Percentiles rank a stretch among this genome's conserved stretches.
These are phyloP conservation scores for Apostichopus californicus DNA, from an alignment of 35 echinoderm and acorn worm genomes.

Conservation along the genomic window DNA sequence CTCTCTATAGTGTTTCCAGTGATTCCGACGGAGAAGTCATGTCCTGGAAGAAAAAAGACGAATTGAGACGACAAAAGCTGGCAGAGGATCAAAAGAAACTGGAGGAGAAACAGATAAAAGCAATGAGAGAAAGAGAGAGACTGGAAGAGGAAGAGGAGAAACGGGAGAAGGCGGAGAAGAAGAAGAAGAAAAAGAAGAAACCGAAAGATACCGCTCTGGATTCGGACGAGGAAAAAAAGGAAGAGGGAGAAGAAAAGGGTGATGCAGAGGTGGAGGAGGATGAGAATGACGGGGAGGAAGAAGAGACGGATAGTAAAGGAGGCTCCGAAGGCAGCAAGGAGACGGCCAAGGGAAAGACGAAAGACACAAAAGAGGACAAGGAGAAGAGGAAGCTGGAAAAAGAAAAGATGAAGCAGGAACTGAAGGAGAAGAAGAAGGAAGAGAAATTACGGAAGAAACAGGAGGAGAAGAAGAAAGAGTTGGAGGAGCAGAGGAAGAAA, in stretches of 20 bases:
- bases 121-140: slow-evolving; percentile 80
- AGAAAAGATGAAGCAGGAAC: slow-evolving; percentile 27
- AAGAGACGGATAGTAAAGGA: slow-evolving; percentile 43
- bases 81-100: slow-evolving; percentile 73
- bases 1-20: slow-evolving; percentile 51
- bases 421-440: slow-evolving; percentile 61
- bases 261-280: not conserved
- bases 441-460: slow-evolving; percentile 77
- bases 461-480: slow-evolving; percentile 76
- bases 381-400: slow-evolving; percentile 41
- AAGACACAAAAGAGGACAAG: slow-evolving; percentile 11
- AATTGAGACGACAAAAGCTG: slow-evolving; percentile 64
- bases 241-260: slow-evolving; percentile 51
- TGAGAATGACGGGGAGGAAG: slow-evolving; percentile 6
- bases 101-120: slow-evolving; percentile 63
- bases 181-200: slow-evolving; percentile 80
- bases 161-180: slow-evolving; percentile 79
- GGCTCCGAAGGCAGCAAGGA: not conserved
- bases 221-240: slow-evolving; percentile 43
- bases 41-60: slow-evolving; percentile 68
- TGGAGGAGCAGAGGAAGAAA: slow-evolving; percentile 67
- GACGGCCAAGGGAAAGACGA: not conserved
- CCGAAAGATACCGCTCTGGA: slow-evolving; percentile 26
- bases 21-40: slow-evolving; percentile 58
- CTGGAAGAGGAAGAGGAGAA: slow-evolving; percentile 79